Evolutionary conservation across 1,140 invertebrate species (phyloP).

Genomic region (Alviniconcha marisindica): DNA sequence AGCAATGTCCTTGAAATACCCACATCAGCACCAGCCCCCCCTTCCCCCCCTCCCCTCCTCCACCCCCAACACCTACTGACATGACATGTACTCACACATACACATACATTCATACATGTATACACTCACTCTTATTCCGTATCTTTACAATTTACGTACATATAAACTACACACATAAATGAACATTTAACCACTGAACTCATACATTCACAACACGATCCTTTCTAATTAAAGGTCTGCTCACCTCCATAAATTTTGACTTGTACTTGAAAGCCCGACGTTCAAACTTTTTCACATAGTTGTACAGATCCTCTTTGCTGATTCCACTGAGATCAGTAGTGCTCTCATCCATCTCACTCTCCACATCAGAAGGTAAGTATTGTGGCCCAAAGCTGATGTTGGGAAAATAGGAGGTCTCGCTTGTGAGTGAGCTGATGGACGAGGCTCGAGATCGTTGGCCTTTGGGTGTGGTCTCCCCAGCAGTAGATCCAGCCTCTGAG

Average conservation of each 20-base stretch:
- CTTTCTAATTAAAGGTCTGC: background rate
- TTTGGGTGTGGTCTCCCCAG: conserved; percentile 63
- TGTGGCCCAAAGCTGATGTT: conserved; percentile 57
- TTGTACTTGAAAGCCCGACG: conserved; percentile 69
- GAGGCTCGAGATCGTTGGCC: conserved; percentile 63
- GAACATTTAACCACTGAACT: no score
- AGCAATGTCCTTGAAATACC: no score
- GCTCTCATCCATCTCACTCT: conserved; percentile 73
- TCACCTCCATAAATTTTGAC: conserved; percentile 72
- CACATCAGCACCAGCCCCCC: no score
- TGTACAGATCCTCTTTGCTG: conserved; percentile 72
- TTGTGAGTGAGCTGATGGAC: conserved; percentile 70
- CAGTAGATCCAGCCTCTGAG: conserved; percentile 48
- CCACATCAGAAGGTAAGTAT: conserved; percentile 72
- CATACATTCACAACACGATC: no score
- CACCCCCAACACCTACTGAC: no score
- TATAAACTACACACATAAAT: no score
- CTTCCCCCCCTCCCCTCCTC: no score
- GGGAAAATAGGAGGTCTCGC: conserved; percentile 67
- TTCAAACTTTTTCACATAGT: conserved; percentile 69
- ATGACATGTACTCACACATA: no score
- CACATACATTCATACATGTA: no score
- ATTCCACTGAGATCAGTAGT: conserved; percentile 62
- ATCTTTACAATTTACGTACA: no score
- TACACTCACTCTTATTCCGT: no score